These are phyloP conservation scores for Meganola albula DNA, from an alignment of 2,888 invertebrate genomes.

Conservation along the genomic window DNA sequence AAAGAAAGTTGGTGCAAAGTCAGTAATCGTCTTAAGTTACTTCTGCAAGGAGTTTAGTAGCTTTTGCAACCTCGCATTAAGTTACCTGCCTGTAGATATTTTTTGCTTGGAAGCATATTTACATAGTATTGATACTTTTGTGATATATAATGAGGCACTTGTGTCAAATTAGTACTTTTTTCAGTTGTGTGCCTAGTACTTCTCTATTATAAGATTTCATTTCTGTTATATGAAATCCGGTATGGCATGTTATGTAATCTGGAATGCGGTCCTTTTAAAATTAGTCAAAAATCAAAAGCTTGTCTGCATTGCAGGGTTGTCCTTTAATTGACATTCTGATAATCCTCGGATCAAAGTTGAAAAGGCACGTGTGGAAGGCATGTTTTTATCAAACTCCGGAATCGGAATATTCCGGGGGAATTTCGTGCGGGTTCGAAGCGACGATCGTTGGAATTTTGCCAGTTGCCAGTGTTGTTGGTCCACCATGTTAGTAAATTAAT, in stretches of 20 bases:
- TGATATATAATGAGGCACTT: constrained; percentile 2
- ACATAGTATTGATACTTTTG: constrained; percentile 3
- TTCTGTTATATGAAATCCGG: too few relatives aligned
- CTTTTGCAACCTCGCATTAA: constrained; percentile 29
- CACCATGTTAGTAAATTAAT: constrained; percentile 66
- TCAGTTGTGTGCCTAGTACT: too few relatives aligned
- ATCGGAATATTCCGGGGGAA: constrained; percentile 46
- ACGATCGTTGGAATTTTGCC: constrained; percentile 56
- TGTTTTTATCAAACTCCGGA: constrained; percentile 45
- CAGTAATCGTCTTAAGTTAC: constrained; percentile 27
- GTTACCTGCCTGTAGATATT: constrained; percentile 18
- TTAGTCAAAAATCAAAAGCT: too few relatives aligned
- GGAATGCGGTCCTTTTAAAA: too few relatives aligned
- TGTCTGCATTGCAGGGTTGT: constrained; percentile 4
- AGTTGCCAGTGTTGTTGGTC: constrained; percentile 54
- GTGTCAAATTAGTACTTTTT: too few relatives aligned
- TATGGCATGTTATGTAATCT: not conserved
- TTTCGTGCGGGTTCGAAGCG: constrained; percentile 36
- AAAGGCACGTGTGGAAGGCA: constrained; percentile 27
- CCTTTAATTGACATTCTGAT: constrained; percentile 21
- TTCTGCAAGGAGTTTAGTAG: constrained; percentile 26
- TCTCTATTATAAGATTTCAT: too few relatives aligned
- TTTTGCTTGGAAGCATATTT: constrained; percentile 8
- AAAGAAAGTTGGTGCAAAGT: constrained; percentile 38
- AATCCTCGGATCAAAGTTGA: constrained; percentile 28